Base-by-base conservation (phyloP, 2,888 invertebrate genomes). In the Epistrophe eligans region DNA sequence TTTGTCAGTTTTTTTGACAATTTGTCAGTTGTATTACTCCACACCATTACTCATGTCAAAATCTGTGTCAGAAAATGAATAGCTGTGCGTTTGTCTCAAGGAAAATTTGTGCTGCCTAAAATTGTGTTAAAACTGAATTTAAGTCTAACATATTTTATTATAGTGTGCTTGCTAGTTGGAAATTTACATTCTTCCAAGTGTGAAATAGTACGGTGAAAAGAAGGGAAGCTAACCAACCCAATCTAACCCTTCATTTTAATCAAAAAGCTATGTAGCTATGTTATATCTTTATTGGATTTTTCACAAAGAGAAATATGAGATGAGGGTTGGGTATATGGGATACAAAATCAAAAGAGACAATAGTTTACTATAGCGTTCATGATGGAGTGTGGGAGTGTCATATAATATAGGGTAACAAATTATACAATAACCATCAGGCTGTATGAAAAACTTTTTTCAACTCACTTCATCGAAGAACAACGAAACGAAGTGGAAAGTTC, bases 401-500 rank as follows among this genome's bases (percentile, higher is more conserved):
- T 24, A 3, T 24, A 45, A n/a, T 32, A 45, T 19, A 5, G 43
- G 19, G 57, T 76, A 70, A 15, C 38, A 67, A 52, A 71, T 62
- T 73, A 70, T 72, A 58, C 80, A 71, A 77, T 48, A 35, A 7
- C 35, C 35, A 76, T 66, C 43, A 45, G 32, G 72, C 62, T 55
- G 38, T 52, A 70, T 71, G 50, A 64, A 79, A 60, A 87, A 74
- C 71, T 74, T 85, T 82, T 82, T 82, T 71, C 74, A 79, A 57
- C 74, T 85, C 85, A 81, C 72, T 82, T 71, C 70, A 77, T 71
- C 13, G 43, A 38, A 58, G 52, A 64, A 66, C 55, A 64, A 48
- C 58, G 57, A 71, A 74, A 40, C 77, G 50, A 77, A 87, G 79
- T 87, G 79, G 79, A 87, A 87, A 87, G 85, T 87, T 87, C 82